phyloP scores from a whole-genome alignment of 2,888 invertebrate genomes.

The Hyles lineata region DNA sequence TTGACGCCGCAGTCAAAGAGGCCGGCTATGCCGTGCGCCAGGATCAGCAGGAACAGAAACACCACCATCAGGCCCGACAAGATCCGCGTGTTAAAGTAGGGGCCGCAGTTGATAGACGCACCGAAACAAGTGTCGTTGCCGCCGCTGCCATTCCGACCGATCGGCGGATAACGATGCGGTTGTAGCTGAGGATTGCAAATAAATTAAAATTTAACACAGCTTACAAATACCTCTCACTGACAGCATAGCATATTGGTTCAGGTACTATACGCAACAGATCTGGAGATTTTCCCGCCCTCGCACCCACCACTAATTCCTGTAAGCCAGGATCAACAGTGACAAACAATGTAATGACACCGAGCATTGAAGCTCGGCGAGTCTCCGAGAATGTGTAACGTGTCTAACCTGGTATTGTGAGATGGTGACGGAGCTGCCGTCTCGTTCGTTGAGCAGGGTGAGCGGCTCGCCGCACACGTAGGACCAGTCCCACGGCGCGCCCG shows the following conservation, averaged over 20 bases:
- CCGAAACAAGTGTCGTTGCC: conserved; percentile 43
- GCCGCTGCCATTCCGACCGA: conserved; percentile 2
- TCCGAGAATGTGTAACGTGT: too few species aligned
- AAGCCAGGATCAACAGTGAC: too few species aligned
- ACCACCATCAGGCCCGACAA: conserved; percentile 51
- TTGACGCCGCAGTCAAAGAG: conserved; percentile 51
- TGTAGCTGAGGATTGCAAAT: conserved; percentile 37
- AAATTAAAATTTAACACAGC: too few species aligned
- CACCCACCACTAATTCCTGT: too few species aligned
- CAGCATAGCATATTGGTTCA: too few species aligned
- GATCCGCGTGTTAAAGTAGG: conserved; percentile 56
- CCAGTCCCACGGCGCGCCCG: conserved; percentile 59
- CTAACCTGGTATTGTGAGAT: conserved; percentile 65
- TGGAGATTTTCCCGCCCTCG: too few species aligned
- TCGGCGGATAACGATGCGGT: conserved; percentile 33
- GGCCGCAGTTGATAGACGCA: conserved; percentile 55
- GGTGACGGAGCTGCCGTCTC: conserved; percentile 63
- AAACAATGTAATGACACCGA: too few species aligned
- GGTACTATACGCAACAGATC: too few species aligned
- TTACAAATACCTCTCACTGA: too few species aligned
- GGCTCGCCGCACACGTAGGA: conserved; percentile 68
- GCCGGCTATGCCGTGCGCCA: conserved; percentile 47
- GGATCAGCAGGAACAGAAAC: conserved; percentile 45
- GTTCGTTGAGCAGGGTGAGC: conserved; percentile 54
- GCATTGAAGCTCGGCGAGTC: too few species aligned